Evolutionary conservation across 2,113 vertebrate species (phyloP).

Genomic region (Istiophorus platypterus): DNA sequence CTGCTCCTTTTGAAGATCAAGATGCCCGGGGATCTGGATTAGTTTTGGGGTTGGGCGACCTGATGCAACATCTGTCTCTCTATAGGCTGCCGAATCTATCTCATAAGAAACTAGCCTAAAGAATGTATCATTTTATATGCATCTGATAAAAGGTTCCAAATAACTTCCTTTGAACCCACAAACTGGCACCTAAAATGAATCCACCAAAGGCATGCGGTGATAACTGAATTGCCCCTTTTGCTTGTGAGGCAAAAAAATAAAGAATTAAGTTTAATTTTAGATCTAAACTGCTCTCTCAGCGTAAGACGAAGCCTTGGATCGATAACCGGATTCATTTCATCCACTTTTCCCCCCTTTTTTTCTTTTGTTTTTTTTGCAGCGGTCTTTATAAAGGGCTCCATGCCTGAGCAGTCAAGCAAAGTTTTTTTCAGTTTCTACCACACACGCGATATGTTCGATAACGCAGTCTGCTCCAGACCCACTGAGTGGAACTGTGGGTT

Average conservation of each 20-base stretch:
- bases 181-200: background rate
- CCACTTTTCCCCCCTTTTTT: conserved; percentile 15
- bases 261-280: conserved; percentile 38
- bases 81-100: conserved; percentile 1
- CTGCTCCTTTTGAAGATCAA: conserved; percentile 35
- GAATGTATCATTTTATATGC: background rate
- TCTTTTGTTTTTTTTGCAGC: conserved; percentile 19
- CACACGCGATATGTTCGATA: background rate
- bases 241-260: background rate
- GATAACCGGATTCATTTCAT: conserved; percentile 48
- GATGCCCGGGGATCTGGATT: conserved; percentile 35
- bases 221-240: background rate
- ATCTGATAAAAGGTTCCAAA: background rate
- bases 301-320: conserved; percentile 65
- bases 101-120: background rate
- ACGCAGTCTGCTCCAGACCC: background rate
- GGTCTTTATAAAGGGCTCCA: conserved; percentile 5
- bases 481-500: background rate
- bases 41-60: conserved; percentile 33
- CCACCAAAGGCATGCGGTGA: background rate
- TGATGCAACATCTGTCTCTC: conserved; percentile 58
- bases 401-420: background rate
- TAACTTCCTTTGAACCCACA: background rate
- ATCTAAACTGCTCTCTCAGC: conserved; percentile 42
- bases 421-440: background rate